A percentile compares a stretch with the other conserved stretches of the same genome.
phyloP scores from a whole-genome alignment of 2,113 vertebrate genomes.

The Clarias macrocephalus region DNA sequence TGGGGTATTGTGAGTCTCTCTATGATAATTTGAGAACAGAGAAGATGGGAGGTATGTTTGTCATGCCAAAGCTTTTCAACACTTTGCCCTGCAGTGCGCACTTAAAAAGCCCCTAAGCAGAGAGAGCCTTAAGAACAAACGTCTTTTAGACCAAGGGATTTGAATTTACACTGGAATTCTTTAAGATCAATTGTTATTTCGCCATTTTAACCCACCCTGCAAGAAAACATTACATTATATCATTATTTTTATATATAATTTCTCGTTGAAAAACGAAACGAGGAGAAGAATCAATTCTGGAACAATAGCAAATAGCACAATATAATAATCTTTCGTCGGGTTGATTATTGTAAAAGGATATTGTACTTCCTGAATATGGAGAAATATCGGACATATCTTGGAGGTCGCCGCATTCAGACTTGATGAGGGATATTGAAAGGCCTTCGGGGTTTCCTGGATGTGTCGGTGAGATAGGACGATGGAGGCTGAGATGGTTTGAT shows the following conservation, averaged over 20 bases:
- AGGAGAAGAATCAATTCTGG: not conserved
- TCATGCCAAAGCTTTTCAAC: constrained; percentile 60
- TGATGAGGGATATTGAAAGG: constrained; percentile 95
- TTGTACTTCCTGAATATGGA: constrained; percentile 95
- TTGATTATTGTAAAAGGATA: constrained; percentile 84
- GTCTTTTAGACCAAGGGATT: constrained; percentile 63
- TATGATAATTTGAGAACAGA: constrained; percentile 63
- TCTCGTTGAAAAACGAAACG: not conserved
- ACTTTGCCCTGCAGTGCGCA: constrained; percentile 65
- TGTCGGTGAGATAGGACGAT: constrained; percentile 89
- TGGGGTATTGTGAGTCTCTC: constrained; percentile 82
- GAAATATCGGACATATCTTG: constrained; percentile 98
- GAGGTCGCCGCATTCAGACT: constrained; percentile 96
- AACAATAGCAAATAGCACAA: not conserved
- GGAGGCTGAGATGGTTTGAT: constrained; percentile 86
- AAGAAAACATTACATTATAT: constrained; percentile 39
- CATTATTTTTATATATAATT: too few species aligned
- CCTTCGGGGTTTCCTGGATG: constrained; percentile 89
- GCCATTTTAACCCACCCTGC: not conserved
- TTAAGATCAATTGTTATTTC: constrained; percentile 40
- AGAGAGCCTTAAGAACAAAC: constrained; percentile 58
- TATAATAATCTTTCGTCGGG: not conserved
- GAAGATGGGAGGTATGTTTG: constrained; percentile 61
- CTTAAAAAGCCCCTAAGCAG: constrained; percentile 69
- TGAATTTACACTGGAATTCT: constrained; percentile 67